phyloP scores from a whole-genome alignment of 2,888 invertebrate genomes.

The Diaphora mendica region DNA sequence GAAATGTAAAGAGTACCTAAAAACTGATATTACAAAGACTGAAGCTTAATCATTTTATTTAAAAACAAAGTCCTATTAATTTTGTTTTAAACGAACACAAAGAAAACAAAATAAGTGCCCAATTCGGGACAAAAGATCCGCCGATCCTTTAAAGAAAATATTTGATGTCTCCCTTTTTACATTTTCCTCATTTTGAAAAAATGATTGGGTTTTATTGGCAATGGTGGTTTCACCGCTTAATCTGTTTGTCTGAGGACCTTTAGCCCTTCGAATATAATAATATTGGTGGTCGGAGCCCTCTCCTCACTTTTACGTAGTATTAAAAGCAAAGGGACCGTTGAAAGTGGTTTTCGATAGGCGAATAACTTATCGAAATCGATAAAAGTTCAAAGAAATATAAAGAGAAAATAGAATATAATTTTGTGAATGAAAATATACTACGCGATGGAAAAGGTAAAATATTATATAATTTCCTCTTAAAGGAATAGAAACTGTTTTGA shows the following conservation, averaged over 20 bases:
- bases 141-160: constrained; percentile 19
- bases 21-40: background rate
- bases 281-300: constrained; percentile 29
- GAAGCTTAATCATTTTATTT: constrained; percentile 6
- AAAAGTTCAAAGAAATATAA: background rate
- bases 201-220: constrained; percentile 28
- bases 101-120: constrained; percentile 18
- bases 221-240: constrained; percentile 39
- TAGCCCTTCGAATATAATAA: constrained; percentile 40
- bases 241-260: constrained; percentile 40
- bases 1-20: background rate
- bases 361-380: background rate
- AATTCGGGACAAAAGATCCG: constrained; percentile 13
- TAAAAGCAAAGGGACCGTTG: constrained; percentile 26
- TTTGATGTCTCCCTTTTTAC: constrained; percentile 17
- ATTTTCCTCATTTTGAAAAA: constrained; percentile 31
- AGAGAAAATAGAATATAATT: background rate
- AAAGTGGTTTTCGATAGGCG: constrained; percentile 7
- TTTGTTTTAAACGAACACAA: background rate
- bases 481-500: no score
- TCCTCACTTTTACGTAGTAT: constrained; percentile 21
- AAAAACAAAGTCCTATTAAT: constrained; percentile 18
- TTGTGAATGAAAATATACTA: background rate
- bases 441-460: no score
- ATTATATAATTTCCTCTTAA: no score